Evolutionary conservation across 1,140 invertebrate species (phyloP), one percentile per base, ranked within the genome.

Genomic region (Ditylenchus dipsaci): DNA sequence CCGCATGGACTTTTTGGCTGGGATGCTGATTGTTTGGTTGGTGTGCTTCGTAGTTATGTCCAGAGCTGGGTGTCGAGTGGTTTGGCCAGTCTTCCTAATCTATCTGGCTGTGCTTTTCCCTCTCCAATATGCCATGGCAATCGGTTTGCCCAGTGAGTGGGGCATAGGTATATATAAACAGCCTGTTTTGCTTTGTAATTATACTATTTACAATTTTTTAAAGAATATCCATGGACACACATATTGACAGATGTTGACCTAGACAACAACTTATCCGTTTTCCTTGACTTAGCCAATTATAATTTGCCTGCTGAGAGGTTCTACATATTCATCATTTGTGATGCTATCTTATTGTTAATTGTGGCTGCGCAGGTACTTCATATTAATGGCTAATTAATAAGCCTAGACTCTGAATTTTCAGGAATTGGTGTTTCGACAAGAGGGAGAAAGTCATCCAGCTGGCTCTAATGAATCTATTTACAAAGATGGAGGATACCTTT

Each of bases 321-420:
- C 5, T 38, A 38, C 57, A 33, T 17, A 1, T 92, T 92, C 85
- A 85, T 97, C 9, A 87, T 96, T 19, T 91, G 92, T 80, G 95
- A 98, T 84, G 94, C 93, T 78, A 88, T 96, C 73, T 86, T 96
- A 15, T 82, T 98, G 15, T 78, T 97, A 45, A 89, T 96, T 80
- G 88, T 91, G 5, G 89, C 90, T 71, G 88, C 93, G 1, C 95
- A 98, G 85, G 63, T 38, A 21, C n/a, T 53, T 53, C 23, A 21
- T 7, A 5, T 61, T 56, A 5, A 3, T 21, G 43, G 8, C 29
- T 29, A 13, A 56, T 5, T 56, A 23, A 5, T 13, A 13, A 5
- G 29, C 13, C 13, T 13, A 23, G 9, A 68, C 17, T 21, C 43
- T 19, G 7, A 68, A 67, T 68, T 69, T 67, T 80, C 94, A 97